Conservation (phyloP, 2,113 vertebrate genomes). For the Nothocercus julius region DNA sequence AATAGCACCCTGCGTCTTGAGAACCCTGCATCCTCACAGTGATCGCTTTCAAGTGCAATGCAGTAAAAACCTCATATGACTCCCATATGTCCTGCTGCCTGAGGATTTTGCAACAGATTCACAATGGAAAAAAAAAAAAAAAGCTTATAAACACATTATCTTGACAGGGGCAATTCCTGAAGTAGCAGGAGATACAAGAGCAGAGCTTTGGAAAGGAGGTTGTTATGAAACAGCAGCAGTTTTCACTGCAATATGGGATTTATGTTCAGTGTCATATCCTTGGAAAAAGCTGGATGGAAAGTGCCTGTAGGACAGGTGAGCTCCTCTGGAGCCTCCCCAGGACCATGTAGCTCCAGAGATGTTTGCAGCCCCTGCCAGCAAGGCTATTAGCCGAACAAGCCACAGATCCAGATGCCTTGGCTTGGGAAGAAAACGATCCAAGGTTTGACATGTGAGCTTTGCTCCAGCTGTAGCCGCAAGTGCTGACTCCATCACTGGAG, state of each 20-base stretch:
- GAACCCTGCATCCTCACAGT: not conserved
- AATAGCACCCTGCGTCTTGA: accelerated
- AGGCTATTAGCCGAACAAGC: slow-evolving; percentile 56
- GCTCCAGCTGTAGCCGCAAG: slow-evolving; percentile 38
- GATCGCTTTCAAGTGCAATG: slow-evolving; percentile 28
- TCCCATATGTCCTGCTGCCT: slow-evolving; percentile 53
- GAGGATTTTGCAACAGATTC: slow-evolving; percentile 40
- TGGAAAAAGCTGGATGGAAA: slow-evolving; percentile 28
- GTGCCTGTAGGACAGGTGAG: slow-evolving; percentile 57
- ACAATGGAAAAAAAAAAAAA: not conserved
- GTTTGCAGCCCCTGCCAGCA: slow-evolving; percentile 47
- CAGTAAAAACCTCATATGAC: slow-evolving; percentile 37
- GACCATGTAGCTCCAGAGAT: slow-evolving; percentile 5
- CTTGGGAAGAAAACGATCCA: slow-evolving; percentile 59
- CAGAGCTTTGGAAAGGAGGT: slow-evolving; percentile 32
- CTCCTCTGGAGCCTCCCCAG: not conserved
- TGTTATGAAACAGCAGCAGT: not conserved
- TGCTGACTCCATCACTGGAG: slow-evolving; percentile 50
- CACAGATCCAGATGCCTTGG: slow-evolving; percentile 48
- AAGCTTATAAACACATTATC: slow-evolving; percentile 35
- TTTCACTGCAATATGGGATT: not conserved
- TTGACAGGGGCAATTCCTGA: slow-evolving; percentile 43
- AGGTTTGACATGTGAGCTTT: slow-evolving; percentile 32
- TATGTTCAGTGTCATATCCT: slow-evolving; percentile 33
- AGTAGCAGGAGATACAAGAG: not conserved